These are phyloP conservation scores for Meloidogyne chitwoodi DNA, from an alignment of 1,140 invertebrate genomes.

Conservation along the genomic window DNA sequence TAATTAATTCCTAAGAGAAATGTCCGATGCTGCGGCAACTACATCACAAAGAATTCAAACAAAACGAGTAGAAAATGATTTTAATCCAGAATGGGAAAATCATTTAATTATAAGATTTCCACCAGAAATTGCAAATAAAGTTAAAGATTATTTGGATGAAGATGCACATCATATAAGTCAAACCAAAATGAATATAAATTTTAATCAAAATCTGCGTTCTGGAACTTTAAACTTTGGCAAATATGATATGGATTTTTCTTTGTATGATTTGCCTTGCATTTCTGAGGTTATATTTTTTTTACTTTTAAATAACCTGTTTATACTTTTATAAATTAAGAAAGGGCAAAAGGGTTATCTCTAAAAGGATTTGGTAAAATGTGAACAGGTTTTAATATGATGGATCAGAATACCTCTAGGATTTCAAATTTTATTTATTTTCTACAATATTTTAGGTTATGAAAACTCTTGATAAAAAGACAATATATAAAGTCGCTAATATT, in stretches of 20 bases:
- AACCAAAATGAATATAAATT: constrained; percentile 33
- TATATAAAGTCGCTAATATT: constrained; percentile 54
- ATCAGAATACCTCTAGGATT: too few relatives aligned
- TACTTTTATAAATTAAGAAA: too few relatives aligned
- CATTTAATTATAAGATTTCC: constrained; percentile 53
- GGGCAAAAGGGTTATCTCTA: too few relatives aligned
- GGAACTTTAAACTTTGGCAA: constrained; percentile 42
- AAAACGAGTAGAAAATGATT: not conserved
- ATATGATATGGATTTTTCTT: constrained; percentile 38
- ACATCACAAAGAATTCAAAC: not conserved
- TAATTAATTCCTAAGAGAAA: not conserved
- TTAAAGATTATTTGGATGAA: constrained; percentile 20
- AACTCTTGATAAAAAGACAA: constrained; percentile 55
- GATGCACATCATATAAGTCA: not conserved
- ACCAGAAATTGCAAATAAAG: constrained; percentile 34
- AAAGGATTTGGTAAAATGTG: too few relatives aligned
- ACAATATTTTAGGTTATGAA: constrained; percentile 41
- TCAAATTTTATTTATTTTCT: constrained; percentile 3
- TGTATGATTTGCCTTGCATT: constrained; percentile 55
- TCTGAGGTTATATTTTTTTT: constrained; percentile 37
- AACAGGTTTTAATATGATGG: too few relatives aligned
- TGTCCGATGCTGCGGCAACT: not conserved
- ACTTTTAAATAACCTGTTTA: constrained; percentile 2
- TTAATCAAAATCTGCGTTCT: constrained; percentile 41
- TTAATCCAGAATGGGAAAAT: constrained; percentile 53